These are phyloP conservation scores for Neuroterus valhalla DNA, from an alignment of 1,140 invertebrate species.

Conservation along the genomic window DNA sequence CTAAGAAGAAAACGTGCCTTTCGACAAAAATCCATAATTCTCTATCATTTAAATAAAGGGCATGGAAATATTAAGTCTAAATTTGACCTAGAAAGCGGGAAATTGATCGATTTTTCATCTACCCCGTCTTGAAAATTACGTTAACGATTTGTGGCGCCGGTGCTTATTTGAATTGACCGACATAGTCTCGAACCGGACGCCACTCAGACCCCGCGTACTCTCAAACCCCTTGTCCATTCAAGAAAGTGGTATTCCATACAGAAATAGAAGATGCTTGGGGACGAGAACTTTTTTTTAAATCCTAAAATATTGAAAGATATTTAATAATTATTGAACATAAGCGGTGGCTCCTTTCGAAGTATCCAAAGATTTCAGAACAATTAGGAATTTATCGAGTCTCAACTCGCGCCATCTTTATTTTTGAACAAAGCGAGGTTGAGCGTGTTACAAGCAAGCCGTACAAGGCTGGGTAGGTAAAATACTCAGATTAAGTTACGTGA, in stretches of 20 bases:
- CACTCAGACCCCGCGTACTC: conserved; percentile 67
- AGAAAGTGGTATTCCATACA: conserved; percentile 60
- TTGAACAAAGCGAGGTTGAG: conserved; percentile 81
- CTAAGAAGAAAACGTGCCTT: conserved; percentile 28
- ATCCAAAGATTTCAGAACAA: conserved; percentile 68
- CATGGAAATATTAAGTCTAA: no score
- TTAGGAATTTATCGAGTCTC: conserved; percentile 77
- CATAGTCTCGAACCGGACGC: conserved; percentile 71
- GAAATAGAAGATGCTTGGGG: conserved; percentile 26
- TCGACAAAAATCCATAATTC: no score
- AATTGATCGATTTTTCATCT: conserved; percentile 49
- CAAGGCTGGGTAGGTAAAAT: not conserved
- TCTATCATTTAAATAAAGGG: no score
- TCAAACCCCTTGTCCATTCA: conserved; percentile 76
- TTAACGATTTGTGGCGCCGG: conserved; percentile 44
- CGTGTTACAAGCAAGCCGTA: conserved; percentile 35
- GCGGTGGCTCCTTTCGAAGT: not conserved
- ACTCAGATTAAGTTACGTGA: no score
- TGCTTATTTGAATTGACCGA: conserved; percentile 63
- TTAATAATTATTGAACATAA: not conserved
- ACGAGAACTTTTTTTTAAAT: conserved; percentile 40
- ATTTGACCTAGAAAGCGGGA: conserved; percentile 37
- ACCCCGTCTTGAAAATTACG: conserved; percentile 37
- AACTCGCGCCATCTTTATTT: conserved; percentile 88
- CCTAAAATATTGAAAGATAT: conserved; percentile 31